Evolutionary conservation across 2,113 vertebrate species (phyloP).

Genomic region (Hypanus sabinus): DNA sequence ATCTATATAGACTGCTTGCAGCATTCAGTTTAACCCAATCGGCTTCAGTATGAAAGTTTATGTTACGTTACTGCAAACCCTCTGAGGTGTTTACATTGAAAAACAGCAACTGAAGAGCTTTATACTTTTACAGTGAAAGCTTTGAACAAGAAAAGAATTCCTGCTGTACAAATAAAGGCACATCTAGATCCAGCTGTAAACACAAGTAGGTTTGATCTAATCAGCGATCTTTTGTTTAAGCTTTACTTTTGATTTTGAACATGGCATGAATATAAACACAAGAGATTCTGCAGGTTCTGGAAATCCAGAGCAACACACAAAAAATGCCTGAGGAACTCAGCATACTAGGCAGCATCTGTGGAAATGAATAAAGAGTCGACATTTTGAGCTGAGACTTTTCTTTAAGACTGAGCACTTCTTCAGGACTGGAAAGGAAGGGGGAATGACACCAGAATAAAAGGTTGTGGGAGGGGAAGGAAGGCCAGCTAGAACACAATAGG

Average conservation of each 20-base stretch:
- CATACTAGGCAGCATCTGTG: too few relatives aligned
- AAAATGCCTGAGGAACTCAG: too few relatives aligned
- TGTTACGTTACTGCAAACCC: not conserved
- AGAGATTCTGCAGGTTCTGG: too few relatives aligned
- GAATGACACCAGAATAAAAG: too few relatives aligned
- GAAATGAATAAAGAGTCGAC: too few relatives aligned
- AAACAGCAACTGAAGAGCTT: not conserved
- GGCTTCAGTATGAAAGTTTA: not conserved
- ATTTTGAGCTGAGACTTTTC: too few relatives aligned
- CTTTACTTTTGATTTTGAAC: not conserved
- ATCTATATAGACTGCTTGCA: not conserved
- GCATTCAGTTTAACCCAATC: not conserved
- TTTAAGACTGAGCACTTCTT: too few relatives aligned
- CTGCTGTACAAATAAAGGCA: not conserved
- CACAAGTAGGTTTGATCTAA: not conserved
- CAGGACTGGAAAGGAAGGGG: too few relatives aligned
- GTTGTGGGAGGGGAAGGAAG: too few relatives aligned
- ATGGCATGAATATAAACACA: too few relatives aligned
- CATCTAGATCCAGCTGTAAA: not conserved
- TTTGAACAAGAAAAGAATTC: not conserved
- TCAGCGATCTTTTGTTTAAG: not conserved
- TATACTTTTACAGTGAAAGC: not conserved
- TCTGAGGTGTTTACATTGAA: not conserved
- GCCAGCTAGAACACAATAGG: too few relatives aligned
- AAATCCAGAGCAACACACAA: too few relatives aligned